Evolutionary conservation across 2,888 invertebrate genomes (phyloP), one percentile per base, ranked within the genome.

Genomic region (Aquatica leii): DNA sequence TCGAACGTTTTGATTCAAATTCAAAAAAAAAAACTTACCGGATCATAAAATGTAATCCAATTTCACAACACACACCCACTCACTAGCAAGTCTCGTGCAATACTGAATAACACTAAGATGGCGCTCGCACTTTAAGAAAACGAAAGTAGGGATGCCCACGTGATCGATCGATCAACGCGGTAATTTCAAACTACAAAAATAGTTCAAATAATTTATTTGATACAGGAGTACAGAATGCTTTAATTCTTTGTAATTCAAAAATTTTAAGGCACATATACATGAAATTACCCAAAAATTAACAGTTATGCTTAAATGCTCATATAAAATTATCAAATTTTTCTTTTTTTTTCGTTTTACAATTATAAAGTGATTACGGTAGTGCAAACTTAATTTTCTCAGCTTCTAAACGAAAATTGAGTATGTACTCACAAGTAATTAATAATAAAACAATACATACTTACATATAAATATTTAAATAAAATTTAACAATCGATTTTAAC

Each of bases 11-110:
- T n/a, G n/a, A n/a, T n/a, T n/a, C n/a, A n/a, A n/a, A 31, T 6
- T 31, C 9, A 3, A 37, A 5, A 37, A 37, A n/a, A 18, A 48
- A 20, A 43, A 70, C 66, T 74, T 75, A 76, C 77, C 74, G 55
- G 73, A 62, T 65, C 71, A 70, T 69, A 71, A 65, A 73, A 71
- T 71, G 70, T 66, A 68, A 65, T 62, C 56, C 67, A 53, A 56
- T 67, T 54, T 55, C 69, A 71, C 69, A 72, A 74, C 74, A 75
- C 73, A 71, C 77, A 78, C 77, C 79, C 76, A 76, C 77, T 69
- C 78, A 73, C 75, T 57, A 67, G 68, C 58, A 69, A 57, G 67
- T 69, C 73, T 74, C 70, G 59, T 69, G 67, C 72, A 63, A 70
- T 71, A 78, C 78, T 77, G 72, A 43, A 43, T 43, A 17, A 8